A percentile compares a stretch with the other conserved stretches of the same genome.
phyloP scores from a whole-genome alignment of 2,888 invertebrate species.

The Galeopsomyia nigrocyanea region DNA sequence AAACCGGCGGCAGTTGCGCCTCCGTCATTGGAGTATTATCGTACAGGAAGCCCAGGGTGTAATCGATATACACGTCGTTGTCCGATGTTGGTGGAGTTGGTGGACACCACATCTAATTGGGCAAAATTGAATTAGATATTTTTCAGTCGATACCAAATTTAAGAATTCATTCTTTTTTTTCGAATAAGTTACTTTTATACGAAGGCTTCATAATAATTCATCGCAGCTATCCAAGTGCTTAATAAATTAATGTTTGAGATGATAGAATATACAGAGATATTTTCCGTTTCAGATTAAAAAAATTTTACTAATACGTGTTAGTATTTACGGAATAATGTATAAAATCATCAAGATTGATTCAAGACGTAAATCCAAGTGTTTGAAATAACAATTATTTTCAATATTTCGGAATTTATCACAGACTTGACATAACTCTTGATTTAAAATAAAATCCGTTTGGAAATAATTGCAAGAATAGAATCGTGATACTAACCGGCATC shows the following conservation, averaged over 20 bases:
- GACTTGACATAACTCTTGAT: background rate
- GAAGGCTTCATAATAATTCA: too few relatives aligned
- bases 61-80: slow-evolving; percentile 92
- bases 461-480: slow-evolving; percentile 9
- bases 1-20: slow-evolving; percentile 83
- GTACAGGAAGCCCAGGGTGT: slow-evolving; percentile 87
- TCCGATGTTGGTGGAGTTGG: slow-evolving; percentile 97
- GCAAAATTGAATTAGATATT: slow-evolving; percentile 22
- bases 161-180: too few relatives aligned
- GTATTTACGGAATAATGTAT: too few relatives aligned
- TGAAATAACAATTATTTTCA: slow-evolving; percentile 1
- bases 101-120: slow-evolving; percentile 91
- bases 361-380: too few relatives aligned
- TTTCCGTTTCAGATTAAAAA: too few relatives aligned
- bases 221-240: too few relatives aligned
- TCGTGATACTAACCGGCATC: slow-evolving; percentile 82
- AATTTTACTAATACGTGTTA: too few relatives aligned
- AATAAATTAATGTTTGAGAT: too few relatives aligned
- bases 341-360: too few relatives aligned
- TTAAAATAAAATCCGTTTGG: background rate
- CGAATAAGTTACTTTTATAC: too few relatives aligned
- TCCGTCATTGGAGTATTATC: slow-evolving; percentile 83
- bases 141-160: background rate
- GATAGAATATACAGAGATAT: too few relatives aligned
- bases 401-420: background rate